These are phyloP conservation scores for Mylabris sibirica DNA, from an alignment of 2,888 invertebrate genomes.

Conservation along the genomic window DNA sequence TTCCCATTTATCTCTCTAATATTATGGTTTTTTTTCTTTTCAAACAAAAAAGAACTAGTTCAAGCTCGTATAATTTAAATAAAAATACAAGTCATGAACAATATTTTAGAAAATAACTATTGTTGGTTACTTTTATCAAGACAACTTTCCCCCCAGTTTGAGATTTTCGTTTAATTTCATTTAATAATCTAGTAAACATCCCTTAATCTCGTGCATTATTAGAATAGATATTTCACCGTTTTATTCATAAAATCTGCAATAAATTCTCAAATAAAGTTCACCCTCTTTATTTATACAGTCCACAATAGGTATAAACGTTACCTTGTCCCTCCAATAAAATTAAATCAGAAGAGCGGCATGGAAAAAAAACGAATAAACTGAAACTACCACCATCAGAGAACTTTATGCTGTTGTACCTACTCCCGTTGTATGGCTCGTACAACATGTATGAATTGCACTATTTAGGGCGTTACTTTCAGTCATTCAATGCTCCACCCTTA, in stretches of 20 bases:
- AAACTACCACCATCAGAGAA: conserved; percentile 13
- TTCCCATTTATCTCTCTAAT: not conserved
- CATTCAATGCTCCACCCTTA: conserved; percentile 25
- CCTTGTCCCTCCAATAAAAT: conserved; percentile 23
- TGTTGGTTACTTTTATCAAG: not conserved
- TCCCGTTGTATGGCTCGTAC: not conserved
- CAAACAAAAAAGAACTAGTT: not conserved
- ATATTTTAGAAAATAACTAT: not conserved
- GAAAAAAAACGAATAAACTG: conserved; percentile 35
- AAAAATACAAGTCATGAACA: not conserved
- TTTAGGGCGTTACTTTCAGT: conserved; percentile 20
- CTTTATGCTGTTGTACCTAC: not conserved
- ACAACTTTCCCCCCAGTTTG: not conserved
- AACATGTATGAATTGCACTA: not conserved
- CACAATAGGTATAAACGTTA: conserved; percentile 7
- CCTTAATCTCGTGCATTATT: not conserved
- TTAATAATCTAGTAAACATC: not conserved
- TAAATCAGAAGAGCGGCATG: conserved; percentile 26
- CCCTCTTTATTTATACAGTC: not conserved
- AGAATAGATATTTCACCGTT: not conserved
- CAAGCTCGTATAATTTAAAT: not conserved
- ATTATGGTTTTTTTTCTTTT: not conserved
- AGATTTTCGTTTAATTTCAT: not conserved
- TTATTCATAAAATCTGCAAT: not conserved
- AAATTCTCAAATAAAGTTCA: not conserved